Evolutionary conservation across 2,113 vertebrate genomes (phyloP), one percentile per base, ranked within the genome.

Genomic region (Procavia capensis): DNA sequence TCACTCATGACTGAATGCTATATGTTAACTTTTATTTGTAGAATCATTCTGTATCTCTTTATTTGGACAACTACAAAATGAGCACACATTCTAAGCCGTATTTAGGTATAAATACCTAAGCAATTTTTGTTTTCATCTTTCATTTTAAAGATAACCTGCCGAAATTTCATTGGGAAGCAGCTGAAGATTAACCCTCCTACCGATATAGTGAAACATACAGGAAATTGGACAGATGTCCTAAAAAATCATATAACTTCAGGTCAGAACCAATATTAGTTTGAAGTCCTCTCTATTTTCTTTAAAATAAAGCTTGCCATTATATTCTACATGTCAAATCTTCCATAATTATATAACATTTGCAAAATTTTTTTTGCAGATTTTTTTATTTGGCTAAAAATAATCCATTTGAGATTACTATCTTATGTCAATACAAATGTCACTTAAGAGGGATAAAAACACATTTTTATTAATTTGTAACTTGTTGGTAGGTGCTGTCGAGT

Each of bases 71-170:
- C 80, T 86, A 47, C 54, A 19, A 96, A 97, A 79, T 85, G 57
- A 96, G 66, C 47, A 78, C 43, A 96, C 85, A 45, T 92, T 97
- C 88, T 72, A 90, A 83, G 70, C 72, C 7, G 81, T 59, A 79
- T 39, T 79, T 29, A 74, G 20, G 47, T 97, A 27, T 84, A 93
- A 68, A 61, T 81, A 24, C 76, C 10, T 34, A 45, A 94, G 4
- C 93, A 81, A 93, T 2, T 47, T 91, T 97, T 36, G n/a, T 95
- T 98, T 97, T 97, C 47, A 41, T 86, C 39, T 85, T 96, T 93
- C 54, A 43, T 94, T 84, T 97, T 96, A 84, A 94, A 99, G 99
- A 98, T 99, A 85, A 99, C 97, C 24, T 99, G 98, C 97, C 99
- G 98, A 97, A 99, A 98, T 96, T 99, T 99, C 88, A 97, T 98